Evolutionary conservation across 1,140 invertebrate species (phyloP), one percentile per base, ranked within the genome.

Genomic region (Thrips palmi): DNA sequence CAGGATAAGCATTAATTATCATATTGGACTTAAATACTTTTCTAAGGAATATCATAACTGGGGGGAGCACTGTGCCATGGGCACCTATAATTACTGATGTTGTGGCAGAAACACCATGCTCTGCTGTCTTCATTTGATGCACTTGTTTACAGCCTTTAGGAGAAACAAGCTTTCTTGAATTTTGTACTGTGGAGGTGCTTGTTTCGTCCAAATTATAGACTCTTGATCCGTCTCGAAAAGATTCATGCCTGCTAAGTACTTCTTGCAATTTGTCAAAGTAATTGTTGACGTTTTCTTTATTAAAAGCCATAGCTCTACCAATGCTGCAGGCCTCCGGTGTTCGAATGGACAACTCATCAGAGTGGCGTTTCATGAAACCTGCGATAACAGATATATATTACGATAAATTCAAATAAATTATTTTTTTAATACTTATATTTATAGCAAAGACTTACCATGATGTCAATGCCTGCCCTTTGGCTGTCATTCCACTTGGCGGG

Each of bases 131-230:
- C 6, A 52, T 39, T 41, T 44, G 34, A 11, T 55, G 54, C 18
- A 62, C 45, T 49, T 60, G 56, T 44, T 52, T 56, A 11, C 37
- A 21, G 4, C 49, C 49, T 51, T 47, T 53, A 11, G 23, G 39
- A 34, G 53, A 52, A 28, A 63, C 28, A 24, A 61, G 45, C 50
- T 53, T 61, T 11, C 32, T 36, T 11, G 53, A 50, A 20, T 53
- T 56, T 34, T 58, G 56, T 7, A 63, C 58, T n/a, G 54, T 60
- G 2, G 54, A 57, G 17, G 56, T 40, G 10, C 56, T 57, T 22
- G 53, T 62, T 45, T 64, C 57, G 46, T 59, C 57, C 21, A 52
- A 33, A 45, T 62, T 60, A 36, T 51, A 63, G 27, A 62, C 53
- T 27, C 34, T 21, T 19, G 38, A 23, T 33, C 40, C 37, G 48